A percentile compares a stretch with the other conserved stretches of the same genome.
Conservation (phyloP, 2,113 vertebrate species). For the Aepyceros melampus region DNA sequence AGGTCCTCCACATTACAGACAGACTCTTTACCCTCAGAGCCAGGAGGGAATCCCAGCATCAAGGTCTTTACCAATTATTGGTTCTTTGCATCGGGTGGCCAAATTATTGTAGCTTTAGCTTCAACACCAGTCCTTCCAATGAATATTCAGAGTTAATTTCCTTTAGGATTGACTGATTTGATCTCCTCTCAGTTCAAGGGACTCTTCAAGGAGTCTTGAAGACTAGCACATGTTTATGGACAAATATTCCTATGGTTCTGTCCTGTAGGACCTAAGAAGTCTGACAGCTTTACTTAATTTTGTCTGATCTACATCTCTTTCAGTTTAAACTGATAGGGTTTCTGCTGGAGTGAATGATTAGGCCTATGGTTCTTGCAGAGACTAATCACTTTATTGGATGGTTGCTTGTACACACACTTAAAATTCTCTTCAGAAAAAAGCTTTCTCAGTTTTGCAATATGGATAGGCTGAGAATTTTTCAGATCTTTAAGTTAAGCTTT, state of each 20-base stretch:
- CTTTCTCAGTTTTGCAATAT: neutral
- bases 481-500: neutral
- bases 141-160: neutral
- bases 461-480: neutral
- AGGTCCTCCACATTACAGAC: neutral
- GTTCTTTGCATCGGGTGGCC: neutral
- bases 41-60: neutral
- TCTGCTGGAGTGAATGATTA: neutral
- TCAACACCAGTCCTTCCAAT: neutral
- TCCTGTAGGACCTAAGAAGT: neutral
- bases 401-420: neutral
- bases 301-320: neutral
- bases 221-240: neutral
- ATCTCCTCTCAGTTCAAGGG: neutral
- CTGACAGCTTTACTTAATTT: neutral
- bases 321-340: neutral
- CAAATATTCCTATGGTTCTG: neutral
- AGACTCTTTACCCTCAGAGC: neutral
- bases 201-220: neutral
- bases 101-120: neutral
- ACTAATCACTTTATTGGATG: neutral
- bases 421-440: neutral
- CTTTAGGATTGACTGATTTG: neutral
- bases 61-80: neutral
- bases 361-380: neutral